Percentiles rank a stretch among this genome's conserved stretches.
Conservation (phyloP, 2,797 vertebrate species). For the Xyrichtys novacula region DNA sequence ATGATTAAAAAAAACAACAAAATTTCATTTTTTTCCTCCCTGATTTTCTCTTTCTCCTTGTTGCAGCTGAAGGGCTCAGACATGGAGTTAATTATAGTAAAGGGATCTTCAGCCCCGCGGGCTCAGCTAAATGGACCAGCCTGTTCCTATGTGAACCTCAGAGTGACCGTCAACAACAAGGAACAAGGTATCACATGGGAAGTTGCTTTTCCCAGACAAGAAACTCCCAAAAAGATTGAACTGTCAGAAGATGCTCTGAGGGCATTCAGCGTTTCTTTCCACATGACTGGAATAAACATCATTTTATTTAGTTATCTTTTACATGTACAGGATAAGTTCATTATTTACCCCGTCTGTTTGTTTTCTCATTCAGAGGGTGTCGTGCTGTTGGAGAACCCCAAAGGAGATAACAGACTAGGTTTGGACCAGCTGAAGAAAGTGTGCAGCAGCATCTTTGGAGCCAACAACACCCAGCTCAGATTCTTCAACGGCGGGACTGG, state of each 20-base stretch:
- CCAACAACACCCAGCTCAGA: constrained; percentile 80
- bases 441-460: constrained; percentile 89
- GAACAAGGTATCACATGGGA: constrained; percentile 87
- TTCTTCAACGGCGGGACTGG: constrained; percentile 88
- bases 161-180: constrained; percentile 84
- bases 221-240: too few relatives aligned
- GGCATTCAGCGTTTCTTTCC: background rate
- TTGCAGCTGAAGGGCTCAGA: constrained; percentile 94
- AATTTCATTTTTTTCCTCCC: background rate
- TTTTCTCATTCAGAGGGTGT: constrained; percentile 87
- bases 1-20: background rate
- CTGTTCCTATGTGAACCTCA: constrained; percentile 92
- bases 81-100: constrained; percentile 92
- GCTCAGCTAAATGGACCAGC: constrained; percentile 83
- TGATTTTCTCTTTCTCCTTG: constrained; percentile 12
- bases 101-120: constrained; percentile 75
- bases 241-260: too few relatives aligned
- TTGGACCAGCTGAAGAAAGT: constrained; percentile 85
- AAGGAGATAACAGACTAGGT: constrained; percentile 89
- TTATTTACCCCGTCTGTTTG: constrained; percentile 15
- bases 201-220: background rate
- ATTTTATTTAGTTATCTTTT: background rate
- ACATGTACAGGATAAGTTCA: background rate
- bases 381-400: constrained; percentile 95
- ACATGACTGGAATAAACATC: background rate